phyloP scores from a whole-genome alignment of 2,888 invertebrate genomes.

The Platycheirus albimanus region DNA sequence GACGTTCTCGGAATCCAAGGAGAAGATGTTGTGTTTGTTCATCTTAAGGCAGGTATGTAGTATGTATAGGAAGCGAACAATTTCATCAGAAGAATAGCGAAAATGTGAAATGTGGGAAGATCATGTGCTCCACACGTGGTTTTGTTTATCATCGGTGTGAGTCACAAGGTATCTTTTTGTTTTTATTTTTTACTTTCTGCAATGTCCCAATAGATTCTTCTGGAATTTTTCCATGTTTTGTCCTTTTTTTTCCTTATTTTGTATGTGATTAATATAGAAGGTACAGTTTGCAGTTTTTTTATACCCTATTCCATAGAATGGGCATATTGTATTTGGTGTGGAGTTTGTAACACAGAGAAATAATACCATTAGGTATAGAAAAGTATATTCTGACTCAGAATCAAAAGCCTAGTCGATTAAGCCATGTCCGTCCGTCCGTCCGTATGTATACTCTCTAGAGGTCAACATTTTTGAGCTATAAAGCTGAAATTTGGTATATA shows the following conservation, averaged over 20 bases:
- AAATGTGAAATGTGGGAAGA: slow-evolving; percentile 33
- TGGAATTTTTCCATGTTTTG: background rate
- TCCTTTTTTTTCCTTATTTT: background rate
- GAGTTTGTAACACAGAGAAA: too few species aligned
- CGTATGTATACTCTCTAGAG: too few species aligned
- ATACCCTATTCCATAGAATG: too few species aligned
- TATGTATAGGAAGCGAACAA: slow-evolving; percentile 46
- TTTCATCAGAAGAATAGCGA: slow-evolving; percentile 51
- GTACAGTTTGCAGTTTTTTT: background rate
- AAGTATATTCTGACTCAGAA: too few species aligned
- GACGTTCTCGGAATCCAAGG: slow-evolving; percentile 19
- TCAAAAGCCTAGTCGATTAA: too few species aligned
- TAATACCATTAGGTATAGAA: too few species aligned
- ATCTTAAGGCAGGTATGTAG: slow-evolving; percentile 42
- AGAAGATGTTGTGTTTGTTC: slow-evolving; percentile 4
- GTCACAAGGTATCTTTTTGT: slow-evolving; percentile 1
- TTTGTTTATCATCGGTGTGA: background rate
- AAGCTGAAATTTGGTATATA: too few species aligned
- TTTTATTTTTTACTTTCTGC: slow-evolving; percentile 3
- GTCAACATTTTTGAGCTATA: too few species aligned
- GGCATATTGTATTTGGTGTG: too few species aligned
- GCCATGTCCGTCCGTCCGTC: too few species aligned
- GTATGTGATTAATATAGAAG: background rate
- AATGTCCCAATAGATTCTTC: background rate
- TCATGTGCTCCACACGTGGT: slow-evolving; percentile 23